These are phyloP conservation scores for Enteromius fasciolatus DNA, from an alignment of 2,797 vertebrate genomes.

Conservation along the genomic window DNA sequence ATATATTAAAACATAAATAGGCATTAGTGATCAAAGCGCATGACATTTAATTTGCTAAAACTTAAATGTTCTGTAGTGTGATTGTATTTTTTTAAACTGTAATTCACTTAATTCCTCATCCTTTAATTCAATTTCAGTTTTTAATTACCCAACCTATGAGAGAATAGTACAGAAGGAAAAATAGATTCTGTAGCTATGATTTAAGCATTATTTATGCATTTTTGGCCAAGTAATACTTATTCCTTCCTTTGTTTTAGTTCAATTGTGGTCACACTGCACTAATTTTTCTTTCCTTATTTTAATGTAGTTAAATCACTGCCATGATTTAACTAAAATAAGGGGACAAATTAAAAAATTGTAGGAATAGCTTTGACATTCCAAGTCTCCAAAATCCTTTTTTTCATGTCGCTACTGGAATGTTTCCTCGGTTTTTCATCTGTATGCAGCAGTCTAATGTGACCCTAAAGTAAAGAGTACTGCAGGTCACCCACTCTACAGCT, in stretches of 20 bases:
- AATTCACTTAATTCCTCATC: background rate
- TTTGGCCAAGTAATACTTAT: background rate
- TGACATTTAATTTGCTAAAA: background rate
- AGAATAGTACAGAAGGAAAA: background rate
- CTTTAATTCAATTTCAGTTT: background rate
- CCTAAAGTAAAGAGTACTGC: conserved; percentile 16
- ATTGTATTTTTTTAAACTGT: background rate
- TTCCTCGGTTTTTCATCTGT: background rate
- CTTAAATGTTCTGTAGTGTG: background rate
- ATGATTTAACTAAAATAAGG: background rate
- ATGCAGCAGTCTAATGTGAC: conserved; percentile 22
- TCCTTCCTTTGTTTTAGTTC: background rate
- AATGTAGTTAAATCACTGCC: background rate
- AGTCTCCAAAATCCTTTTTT: background rate
- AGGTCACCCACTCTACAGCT: conserved; percentile 9
- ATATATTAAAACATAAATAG: background rate
- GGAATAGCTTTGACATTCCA: background rate
- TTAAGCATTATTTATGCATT: background rate
- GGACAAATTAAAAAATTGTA: background rate
- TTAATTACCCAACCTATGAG: background rate
- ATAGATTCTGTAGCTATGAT: background rate
- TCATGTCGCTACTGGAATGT: background rate
- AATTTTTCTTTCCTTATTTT: background rate
- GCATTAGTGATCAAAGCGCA: background rate
- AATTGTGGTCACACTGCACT: background rate